These are phyloP conservation scores for Dusona sp. DNA, from an alignment of 2,888 invertebrate genomes.

Conservation along the genomic window DNA sequence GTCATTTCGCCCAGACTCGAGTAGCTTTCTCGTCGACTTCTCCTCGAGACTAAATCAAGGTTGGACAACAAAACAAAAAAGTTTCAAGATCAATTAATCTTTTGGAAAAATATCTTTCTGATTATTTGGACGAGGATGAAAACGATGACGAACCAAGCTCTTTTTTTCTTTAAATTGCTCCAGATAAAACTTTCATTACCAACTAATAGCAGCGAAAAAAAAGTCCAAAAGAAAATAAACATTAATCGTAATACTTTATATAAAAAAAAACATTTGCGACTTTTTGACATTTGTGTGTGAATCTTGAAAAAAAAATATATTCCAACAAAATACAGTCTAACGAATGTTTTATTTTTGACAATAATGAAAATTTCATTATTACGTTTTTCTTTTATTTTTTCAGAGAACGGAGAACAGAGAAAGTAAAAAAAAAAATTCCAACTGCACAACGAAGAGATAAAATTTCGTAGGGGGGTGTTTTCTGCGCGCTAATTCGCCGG, in stretches of 20 bases:
- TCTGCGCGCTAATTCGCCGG: neutral
- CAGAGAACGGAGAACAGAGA: neutral
- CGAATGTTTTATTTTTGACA: neutral
- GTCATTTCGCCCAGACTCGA: neutral
- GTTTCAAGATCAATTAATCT: conserved; percentile 2
- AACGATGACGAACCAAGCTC: neutral
- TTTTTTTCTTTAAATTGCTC: neutral
- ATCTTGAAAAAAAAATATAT: neutral
- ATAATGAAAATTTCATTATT: neutral
- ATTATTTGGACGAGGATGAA: neutral
- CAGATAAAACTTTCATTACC: neutral
- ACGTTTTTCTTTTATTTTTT: neutral
- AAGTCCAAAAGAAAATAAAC: neutral
- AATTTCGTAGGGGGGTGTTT: neutral
- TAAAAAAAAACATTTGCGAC: too few species aligned
- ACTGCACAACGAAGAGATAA: neutral
- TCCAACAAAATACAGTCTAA: neutral
- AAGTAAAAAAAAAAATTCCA: neutral
- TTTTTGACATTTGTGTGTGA: neutral
- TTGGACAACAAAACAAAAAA: neutral
- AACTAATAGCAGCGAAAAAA: neutral
- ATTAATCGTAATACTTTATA: neutral
- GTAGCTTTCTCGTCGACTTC: neutral
- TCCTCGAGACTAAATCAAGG: neutral
- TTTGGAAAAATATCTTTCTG: neutral